Percentiles rank a stretch among this genome's conserved stretches.
Evolutionary conservation across 2,888 invertebrate genomes (phyloP).

Genomic region (Hyalella azteca): DNA sequence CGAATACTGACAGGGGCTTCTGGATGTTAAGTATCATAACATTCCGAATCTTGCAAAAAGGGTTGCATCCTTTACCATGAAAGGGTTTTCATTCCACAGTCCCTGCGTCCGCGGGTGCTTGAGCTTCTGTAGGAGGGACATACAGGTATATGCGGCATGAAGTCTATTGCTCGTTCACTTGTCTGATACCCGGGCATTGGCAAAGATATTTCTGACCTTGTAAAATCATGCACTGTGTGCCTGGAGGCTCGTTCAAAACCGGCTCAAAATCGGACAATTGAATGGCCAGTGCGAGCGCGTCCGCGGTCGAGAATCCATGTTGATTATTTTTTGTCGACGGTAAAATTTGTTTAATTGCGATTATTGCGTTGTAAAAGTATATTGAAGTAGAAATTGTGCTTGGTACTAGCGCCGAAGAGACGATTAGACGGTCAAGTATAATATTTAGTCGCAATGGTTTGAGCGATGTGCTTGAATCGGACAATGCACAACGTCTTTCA

Average conservation of each 20-base stretch:
- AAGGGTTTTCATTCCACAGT: no score
- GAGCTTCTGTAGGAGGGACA: background rate
- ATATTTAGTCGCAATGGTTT: slow-evolving; percentile 19
- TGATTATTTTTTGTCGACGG: background rate
- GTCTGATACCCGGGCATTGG: background rate
- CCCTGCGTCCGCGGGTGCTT: no score
- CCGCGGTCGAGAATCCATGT: background rate
- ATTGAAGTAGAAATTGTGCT: background rate
- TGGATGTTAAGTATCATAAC: no score
- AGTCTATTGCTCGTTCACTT: background rate
- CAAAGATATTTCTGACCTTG: background rate
- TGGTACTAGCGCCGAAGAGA: background rate
- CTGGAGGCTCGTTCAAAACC: background rate
- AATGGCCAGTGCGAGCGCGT: background rate
- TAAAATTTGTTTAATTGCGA: background rate
- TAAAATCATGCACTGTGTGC: background rate
- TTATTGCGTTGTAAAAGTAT: background rate
- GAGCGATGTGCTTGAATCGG: background rate
- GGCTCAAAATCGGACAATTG: background rate
- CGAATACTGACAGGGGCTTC: no score
- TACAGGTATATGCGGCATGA: background rate
- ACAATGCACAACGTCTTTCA: background rate
- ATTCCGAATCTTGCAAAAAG: no score
- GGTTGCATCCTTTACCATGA: no score
- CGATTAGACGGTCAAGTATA: background rate